These are phyloP conservation scores for Botia kubotai DNA, from an alignment of 2,797 vertebrate species.

Conservation along the genomic window DNA sequence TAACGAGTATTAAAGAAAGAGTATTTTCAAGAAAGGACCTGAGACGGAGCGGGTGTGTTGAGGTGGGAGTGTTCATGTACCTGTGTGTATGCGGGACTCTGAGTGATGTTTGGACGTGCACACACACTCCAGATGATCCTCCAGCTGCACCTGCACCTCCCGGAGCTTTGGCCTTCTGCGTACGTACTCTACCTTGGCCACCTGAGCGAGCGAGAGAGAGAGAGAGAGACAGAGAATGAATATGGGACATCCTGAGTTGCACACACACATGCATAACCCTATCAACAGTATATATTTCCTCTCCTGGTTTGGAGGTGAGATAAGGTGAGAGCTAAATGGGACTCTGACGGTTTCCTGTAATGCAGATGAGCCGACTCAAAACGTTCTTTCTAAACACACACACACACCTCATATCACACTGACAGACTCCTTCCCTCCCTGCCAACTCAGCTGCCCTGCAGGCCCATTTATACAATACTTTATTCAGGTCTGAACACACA, in stretches of 20 bases:
- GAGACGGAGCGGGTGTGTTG: neutral
- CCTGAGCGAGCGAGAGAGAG: conserved; percentile 72
- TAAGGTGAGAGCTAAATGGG: conserved; percentile 51
- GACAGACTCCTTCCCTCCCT: conserved; percentile 48
- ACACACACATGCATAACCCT: conserved; percentile 37
- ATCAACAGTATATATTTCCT: conserved; percentile 21
- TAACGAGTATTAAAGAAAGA: conserved; percentile 19
- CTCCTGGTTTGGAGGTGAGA: conserved; percentile 36
- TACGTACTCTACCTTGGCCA: conserved; percentile 96
- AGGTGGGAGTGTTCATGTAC: conserved; percentile 66
- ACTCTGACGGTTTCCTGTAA: conserved; percentile 34
- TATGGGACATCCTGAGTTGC: conserved; percentile 32
- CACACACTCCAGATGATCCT: conserved; percentile 94
- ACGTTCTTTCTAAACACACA: conserved; percentile 44
- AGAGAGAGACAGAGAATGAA: conserved; percentile 35
- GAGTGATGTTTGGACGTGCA: conserved; percentile 85
- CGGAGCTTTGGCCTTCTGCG: conserved; percentile 91
- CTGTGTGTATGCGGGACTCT: conserved; percentile 84
- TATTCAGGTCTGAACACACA: conserved; percentile 75
- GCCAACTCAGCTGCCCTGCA: conserved; percentile 58
- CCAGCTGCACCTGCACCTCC: conserved; percentile 95
- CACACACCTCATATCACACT: conserved; percentile 31
- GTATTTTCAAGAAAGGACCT: neutral
- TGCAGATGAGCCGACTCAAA: conserved; percentile 39
- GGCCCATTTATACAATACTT: conserved; percentile 68